Evolutionary conservation across 1,140 invertebrate species (phyloP), one percentile per base, ranked within the genome.

Genomic region (Musca vetustissima): DNA sequence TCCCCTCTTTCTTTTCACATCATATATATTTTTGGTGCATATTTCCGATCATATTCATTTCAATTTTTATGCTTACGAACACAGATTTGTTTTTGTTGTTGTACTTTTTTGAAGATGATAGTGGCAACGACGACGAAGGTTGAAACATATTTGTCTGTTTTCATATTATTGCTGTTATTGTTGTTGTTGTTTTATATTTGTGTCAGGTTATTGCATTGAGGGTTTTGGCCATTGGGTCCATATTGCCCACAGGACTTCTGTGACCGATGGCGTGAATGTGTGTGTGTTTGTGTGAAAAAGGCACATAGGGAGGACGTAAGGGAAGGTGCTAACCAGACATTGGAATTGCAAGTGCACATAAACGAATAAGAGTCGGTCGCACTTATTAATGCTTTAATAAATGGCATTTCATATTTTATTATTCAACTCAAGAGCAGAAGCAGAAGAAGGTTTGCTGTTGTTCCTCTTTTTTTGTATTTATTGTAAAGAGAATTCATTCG

Each of bases 301-400:
- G 6, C 36, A 43, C 6, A 19, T 8, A 19, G n/a, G n/a, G 57
- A 61, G 28, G n/a, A n/a, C n/a, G n/a, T 13, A 21, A 21, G 6
- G 17, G 36, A 7, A 43, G 22, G 53, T 25, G 53, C 28, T 19
- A 36, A 36, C 11, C 17, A 28, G 15, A 32, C 28, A 17, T 6
- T 13, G 17, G 36, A 65, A 65, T 43, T 65, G 64, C 48, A 65
- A 65, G 64, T 65, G 64, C 64, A 49, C n/a, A 65, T 65, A 65
- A 61, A 21, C 61, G 64, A 72, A 32, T 24, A 28, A 52, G 49
- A n/a, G n/a, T n/a, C n/a, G n/a, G 73, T 79, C 75, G 77, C 77
- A 79, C 77, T 79, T 79, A 79, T 79, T 79, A 79, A 79, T 79
- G 77, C 77, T 79, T 69, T 79, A 79, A 79, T 79, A 79, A 79